These are phyloP conservation scores for Nemotelus pantherinus DNA, from an alignment of 2,888 invertebrate genomes.

Conservation along the genomic window DNA sequence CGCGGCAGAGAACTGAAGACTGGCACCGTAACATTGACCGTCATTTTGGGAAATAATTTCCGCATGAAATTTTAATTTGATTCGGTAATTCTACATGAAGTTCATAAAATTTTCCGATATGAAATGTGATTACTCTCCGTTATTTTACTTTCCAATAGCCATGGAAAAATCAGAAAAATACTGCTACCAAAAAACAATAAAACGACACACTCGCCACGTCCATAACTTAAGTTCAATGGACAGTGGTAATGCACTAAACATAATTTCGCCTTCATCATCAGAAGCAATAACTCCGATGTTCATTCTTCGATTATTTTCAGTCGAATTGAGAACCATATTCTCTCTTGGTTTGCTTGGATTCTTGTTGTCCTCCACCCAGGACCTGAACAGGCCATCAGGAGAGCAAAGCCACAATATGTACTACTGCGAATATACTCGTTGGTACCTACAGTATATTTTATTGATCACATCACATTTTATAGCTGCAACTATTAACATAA, in stretches of 20 bases:
- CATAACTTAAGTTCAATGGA: conserved; percentile 40
- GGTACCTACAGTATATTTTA: conserved; percentile 23
- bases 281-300: conserved; percentile 37
- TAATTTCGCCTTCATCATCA: conserved; percentile 42
- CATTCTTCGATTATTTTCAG: conserved; percentile 38
- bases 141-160: no score
- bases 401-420: conserved; percentile 14
- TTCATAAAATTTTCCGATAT: no score
- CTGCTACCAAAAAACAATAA: not conserved
- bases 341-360: not conserved
- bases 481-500: conserved; percentile 29
- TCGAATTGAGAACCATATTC: conserved; percentile 25
- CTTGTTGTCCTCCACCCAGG: not conserved
- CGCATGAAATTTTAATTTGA: no score
- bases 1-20: no score
- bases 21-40: no score
- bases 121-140: no score
- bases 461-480: conserved; percentile 40
- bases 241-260: conserved; percentile 39
- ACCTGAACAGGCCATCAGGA: not conserved
- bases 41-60: no score
- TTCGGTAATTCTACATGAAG: no score
- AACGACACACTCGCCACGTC: not conserved
- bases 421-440: not conserved
- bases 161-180: no score